These are phyloP conservation scores for Microhierax caerulescens DNA, from an alignment of 2,797 vertebrate genomes.

Conservation along the genomic window DNA sequence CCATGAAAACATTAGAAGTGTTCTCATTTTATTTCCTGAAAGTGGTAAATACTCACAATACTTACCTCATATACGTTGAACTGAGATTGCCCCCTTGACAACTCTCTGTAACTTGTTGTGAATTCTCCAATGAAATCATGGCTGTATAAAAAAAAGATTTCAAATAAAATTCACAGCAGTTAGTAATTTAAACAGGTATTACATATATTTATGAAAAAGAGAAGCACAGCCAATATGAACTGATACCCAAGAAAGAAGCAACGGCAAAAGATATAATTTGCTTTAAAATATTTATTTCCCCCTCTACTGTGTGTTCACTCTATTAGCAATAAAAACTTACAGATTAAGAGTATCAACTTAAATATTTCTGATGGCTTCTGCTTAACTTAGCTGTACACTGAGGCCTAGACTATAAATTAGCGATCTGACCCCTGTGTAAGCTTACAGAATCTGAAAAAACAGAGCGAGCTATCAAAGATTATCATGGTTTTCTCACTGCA, in stretches of 20 bases:
- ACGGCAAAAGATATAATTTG: not conserved
- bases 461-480: not conserved
- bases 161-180: not conserved
- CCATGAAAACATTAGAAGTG: not conserved
- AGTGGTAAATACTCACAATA: not conserved
- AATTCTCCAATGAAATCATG: conserved; percentile 98
- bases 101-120: conserved; percentile 95
- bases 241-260: not conserved
- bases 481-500: not conserved
- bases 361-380: not conserved
- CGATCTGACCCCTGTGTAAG: not conserved
- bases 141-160: conserved; percentile 69
- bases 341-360: not conserved
- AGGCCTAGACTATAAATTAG: not conserved
- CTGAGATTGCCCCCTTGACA: conserved; percentile 94
- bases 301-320: not conserved
- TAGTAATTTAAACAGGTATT: not conserved
- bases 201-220: not conserved
- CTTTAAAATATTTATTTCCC: not conserved
- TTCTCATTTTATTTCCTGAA: not conserved
- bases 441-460: not conserved
- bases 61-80: conserved; percentile 97
- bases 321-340: not conserved
- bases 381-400: not conserved
- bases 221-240: not conserved